Base-by-base conservation (phyloP, 1,140 invertebrate species). In the Oreohelix idahoensis region DNA sequence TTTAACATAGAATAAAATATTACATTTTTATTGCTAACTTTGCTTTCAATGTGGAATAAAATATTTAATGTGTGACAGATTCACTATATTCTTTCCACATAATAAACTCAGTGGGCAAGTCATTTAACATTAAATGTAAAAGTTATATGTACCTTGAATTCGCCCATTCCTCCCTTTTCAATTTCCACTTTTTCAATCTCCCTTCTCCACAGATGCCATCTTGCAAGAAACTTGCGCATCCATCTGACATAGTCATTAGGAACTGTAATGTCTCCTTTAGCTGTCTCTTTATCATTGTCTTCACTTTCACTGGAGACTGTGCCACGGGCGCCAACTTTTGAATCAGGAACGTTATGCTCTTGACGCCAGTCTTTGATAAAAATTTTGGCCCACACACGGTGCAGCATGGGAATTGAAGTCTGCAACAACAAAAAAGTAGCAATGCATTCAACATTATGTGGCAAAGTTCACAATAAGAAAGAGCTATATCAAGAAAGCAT, bases 241-340 rank as follows among this genome's bases (percentile, higher is more conserved):
- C 79, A 81, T 51, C 69, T 70, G 36, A n/a, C 39, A 58, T 81
- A 81, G n/a, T 71, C 79, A 45, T 81, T 58, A 4, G 79, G 79
- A 35, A 81, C 45, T 1, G 63, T 51, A 17, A 66, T 79, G 38
- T 79, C 58, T 45, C 77, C 77, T 66, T 79, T 26, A 2, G 10
- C 23, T n/a, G 10, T 58, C 26, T 81, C 79, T 49, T 13, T 81
- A 1, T 81, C 79, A 1, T 15, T 10, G 23, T 71, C 66, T 32
- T 49, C 51, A 39, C 58, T 66, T 8, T 78, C 45, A 78, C 45
- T 78, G 36, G 63, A 71, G 8, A 38, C 32, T 15, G 35, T 32
- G 1, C 32, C 35, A 58, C 11, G 51, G 10, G 58, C 11, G n/a
- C n/a, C 29, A 8, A 8, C 5, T 66, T 32, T 66, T 4, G 63